Conservation (phyloP, 2,797 vertebrate species). For the Chelon labrosus region DNA sequence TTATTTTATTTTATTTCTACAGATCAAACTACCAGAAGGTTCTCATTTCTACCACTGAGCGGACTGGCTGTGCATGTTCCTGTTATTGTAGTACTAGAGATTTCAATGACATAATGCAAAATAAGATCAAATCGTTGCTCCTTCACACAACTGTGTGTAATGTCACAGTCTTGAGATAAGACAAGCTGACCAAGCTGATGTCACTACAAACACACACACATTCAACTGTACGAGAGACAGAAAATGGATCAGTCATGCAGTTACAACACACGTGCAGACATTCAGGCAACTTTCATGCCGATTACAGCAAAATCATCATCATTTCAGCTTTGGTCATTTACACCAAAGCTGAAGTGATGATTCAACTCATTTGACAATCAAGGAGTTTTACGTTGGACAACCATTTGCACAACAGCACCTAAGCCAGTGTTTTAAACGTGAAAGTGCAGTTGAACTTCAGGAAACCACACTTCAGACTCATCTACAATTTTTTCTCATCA, state of each 20-base stretch:
- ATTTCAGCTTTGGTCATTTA: slow-evolving; percentile 2
- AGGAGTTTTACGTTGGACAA: neutral
- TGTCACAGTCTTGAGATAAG: neutral
- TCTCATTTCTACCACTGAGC: no score
- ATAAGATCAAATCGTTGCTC: neutral
- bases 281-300: no score
- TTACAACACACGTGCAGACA: neutral
- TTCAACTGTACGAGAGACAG: neutral
- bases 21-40: no score
- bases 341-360: slow-evolving; percentile 15
- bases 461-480: neutral
- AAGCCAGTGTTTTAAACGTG: neutral
- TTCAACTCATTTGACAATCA: neutral
- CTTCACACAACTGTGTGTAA: neutral
- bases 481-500: neutral
- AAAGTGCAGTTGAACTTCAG: neutral
- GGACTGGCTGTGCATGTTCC: no score
- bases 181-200: neutral
- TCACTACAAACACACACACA: no score
- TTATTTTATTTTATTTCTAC: no score
- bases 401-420: neutral
- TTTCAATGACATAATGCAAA: neutral
- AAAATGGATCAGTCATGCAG: neutral
- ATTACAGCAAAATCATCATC: slow-evolving; percentile 1
- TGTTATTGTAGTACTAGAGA: neutral